Evolutionary conservation across 2,113 vertebrate species (phyloP), one percentile per base, ranked within the genome.

Genomic region (Cryptomyrus ogoouensis): DNA sequence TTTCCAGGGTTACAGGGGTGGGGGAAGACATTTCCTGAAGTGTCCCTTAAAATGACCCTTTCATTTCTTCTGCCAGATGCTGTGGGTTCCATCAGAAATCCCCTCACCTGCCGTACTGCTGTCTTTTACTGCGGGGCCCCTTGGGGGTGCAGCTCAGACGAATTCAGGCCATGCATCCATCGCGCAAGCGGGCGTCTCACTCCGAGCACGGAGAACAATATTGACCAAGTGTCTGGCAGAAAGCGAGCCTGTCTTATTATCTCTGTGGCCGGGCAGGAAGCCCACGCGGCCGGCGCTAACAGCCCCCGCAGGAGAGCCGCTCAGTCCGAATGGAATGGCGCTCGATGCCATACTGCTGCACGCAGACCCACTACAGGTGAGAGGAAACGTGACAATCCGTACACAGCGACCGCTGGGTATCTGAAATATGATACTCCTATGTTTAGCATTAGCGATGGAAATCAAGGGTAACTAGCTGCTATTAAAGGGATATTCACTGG

Each of bases 111-210:
- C 21, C 70, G 24, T 46, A n/a, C 44, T 27, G 24, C 47, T 49
- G 39, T 47, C 80, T 46, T 24, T 39, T 83, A 46, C 83, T 24
- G 42, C 12, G 2, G 42, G 42, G 17, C 12, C 83, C 46, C 21
- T 12, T 21, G 10, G 47, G 47, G 46, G n/a, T 5, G 8, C 83
- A 0, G 83, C 83, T 21, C 83, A 86, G 44, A 86, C 13, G 1
- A 86, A 50, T 86, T 86, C 83, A 86, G 47, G 44, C 83, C 83
- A 86, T 46, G 47, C 47, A 86, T 86, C 47, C 44, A 86, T 80
- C 44, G 49, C 47, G 5, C 21, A 31, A 80, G 44, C 83, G 47
- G 47, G 83, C 83, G 24, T 4, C 10, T 49, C n/a, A 8, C 83
- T 86, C 46, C 19, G 21, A 86, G 21, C 83, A 49, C 24, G 44